A percentile compares a stretch with the other conserved stretches of the same genome.
Conservation (phyloP, 64 coral and sea anemone genomes). For the Actinia tenebrosa region DNA sequence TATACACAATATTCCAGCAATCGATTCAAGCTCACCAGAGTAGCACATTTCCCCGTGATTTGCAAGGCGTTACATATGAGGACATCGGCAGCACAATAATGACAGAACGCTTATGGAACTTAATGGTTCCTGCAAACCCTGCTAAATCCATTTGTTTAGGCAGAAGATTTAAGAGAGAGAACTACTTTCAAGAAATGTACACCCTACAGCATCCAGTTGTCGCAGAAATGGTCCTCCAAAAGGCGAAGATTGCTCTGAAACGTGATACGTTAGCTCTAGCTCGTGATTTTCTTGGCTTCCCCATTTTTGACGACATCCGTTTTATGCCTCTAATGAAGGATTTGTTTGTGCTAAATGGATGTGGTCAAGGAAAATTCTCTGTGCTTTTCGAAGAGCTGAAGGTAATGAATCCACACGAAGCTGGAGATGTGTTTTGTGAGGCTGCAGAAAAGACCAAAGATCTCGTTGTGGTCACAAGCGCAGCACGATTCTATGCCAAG, state of each 20-base stretch:
- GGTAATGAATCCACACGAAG: conserved; percentile 1
- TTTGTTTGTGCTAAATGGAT: conserved; percentile 41
- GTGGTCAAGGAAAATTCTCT: conserved; percentile 45
- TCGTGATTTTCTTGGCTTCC: conserved; percentile 51
- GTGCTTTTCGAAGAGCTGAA: conserved; percentile 60
- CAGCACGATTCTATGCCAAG: conserved; percentile 74
- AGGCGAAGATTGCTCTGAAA: neutral
- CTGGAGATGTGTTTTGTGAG: conserved; percentile 46
- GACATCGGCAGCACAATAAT: conserved; percentile 73
- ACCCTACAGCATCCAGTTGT: conserved; percentile 68
- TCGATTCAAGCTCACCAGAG: too few species aligned
- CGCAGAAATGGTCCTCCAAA: conserved; percentile 48
- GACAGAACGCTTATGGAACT: conserved; percentile 61
- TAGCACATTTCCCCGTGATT: neutral
- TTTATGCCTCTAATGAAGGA: conserved; percentile 50
- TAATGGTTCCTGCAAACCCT: conserved; percentile 61
- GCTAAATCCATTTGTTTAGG: neutral
- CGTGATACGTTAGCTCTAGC: conserved; percentile 19
- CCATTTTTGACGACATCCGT: conserved; percentile 26
- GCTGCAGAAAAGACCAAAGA: conserved; percentile 63
- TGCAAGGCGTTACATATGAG: conserved; percentile 44
- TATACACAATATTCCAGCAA: conserved; percentile 54
- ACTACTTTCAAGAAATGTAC: conserved; percentile 37
- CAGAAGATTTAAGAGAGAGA: neutral
- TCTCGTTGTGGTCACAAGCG: conserved; percentile 25